Conservation (phyloP, 2,888 invertebrate species). For the Malthinus seriepunctatus region DNA sequence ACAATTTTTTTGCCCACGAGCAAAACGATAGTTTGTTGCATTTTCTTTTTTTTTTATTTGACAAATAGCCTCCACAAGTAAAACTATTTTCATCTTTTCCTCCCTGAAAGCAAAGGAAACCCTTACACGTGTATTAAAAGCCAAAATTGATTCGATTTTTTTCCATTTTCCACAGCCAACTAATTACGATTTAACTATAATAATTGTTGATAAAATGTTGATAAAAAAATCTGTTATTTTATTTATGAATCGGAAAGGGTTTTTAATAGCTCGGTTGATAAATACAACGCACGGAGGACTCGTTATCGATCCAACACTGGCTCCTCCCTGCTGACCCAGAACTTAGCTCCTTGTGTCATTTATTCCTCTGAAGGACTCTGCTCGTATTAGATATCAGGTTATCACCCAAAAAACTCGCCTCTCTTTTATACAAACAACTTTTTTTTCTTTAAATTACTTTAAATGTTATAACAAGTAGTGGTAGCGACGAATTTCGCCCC, state of each 20-base stretch:
- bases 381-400: slow-evolving; percentile 3
- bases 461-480: background rate
- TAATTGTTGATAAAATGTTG: too few relatives aligned
- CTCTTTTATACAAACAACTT: background rate
- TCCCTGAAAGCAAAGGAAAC: too few relatives aligned
- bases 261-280: slow-evolving; percentile 31
- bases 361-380: slow-evolving; percentile 20
- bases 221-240: background rate
- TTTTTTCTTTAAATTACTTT: background rate
- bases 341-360: slow-evolving; percentile 35
- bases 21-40: too few relatives aligned
- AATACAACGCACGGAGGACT: slow-evolving; percentile 35
- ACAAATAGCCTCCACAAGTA: too few relatives aligned
- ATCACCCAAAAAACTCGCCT: background rate
- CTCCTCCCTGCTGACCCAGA: slow-evolving; percentile 38
- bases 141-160: background rate
- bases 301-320: slow-evolving; percentile 31
- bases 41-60: too few relatives aligned
- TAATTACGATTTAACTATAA: background rate
- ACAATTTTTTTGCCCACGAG: too few relatives aligned
- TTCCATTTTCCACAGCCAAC: background rate
- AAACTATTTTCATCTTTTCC: too few relatives aligned
- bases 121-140: too few relatives aligned
- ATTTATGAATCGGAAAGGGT: slow-evolving; percentile 15
- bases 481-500: background rate